These are phyloP conservation scores for Eueides isabella DNA, from an alignment of 1,140 invertebrate species.

Conservation along the genomic window DNA sequence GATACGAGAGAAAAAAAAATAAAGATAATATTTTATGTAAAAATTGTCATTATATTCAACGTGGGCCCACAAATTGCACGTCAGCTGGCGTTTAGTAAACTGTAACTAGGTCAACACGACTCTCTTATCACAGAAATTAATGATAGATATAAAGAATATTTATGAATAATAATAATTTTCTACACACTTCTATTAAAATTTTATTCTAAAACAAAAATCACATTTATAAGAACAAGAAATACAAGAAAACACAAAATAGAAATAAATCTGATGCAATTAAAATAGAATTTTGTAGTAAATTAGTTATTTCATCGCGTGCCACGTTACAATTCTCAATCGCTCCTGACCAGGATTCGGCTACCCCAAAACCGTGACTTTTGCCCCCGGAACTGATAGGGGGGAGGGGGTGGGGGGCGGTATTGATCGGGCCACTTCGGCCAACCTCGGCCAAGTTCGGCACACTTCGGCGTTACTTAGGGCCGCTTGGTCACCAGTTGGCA, in stretches of 20 bases:
- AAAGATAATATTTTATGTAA: conserved; percentile 2
- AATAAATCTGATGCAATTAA: conserved; percentile 35
- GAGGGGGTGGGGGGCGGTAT: conserved; percentile 64
- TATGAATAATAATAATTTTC: not conserved
- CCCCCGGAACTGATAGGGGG: conserved; percentile 69
- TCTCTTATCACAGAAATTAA: conserved; percentile 1
- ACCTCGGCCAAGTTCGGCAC: conserved; percentile 48
- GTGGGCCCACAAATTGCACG: not conserved
- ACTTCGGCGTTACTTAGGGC: conserved; percentile 63
- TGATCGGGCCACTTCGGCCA: conserved; percentile 64
- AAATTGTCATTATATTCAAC: not conserved
- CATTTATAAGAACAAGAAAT: not conserved
- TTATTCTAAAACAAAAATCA: too few species aligned
- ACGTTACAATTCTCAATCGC: conserved; percentile 52
- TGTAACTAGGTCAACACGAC: conserved; percentile 2
- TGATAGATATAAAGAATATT: not conserved
- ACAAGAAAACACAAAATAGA: conserved; percentile 18
- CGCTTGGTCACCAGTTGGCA: conserved; percentile 40
- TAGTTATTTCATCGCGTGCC: conserved; percentile 19
- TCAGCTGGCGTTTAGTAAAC: conserved; percentile 2
- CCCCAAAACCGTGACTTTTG: conserved; percentile 77
- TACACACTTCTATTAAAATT: not conserved
- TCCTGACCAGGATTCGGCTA: conserved; percentile 66
- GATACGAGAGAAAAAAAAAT: not conserved
- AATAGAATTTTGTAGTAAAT: conserved; percentile 6